Evolutionary conservation across 2,113 vertebrate genomes (phyloP).

Genomic region (Saguinus midas): DNA sequence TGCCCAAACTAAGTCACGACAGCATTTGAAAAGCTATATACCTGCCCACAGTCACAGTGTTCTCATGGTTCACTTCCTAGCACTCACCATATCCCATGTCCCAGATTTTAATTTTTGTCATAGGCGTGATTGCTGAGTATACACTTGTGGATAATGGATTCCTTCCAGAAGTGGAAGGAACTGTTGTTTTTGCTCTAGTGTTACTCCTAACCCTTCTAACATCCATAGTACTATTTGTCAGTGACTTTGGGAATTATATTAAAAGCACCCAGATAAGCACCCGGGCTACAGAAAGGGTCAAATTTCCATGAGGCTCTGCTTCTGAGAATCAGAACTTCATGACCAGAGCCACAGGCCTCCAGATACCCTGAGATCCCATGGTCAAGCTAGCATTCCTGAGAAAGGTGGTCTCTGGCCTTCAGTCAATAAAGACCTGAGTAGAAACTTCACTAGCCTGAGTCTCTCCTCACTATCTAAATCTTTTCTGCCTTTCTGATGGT

Average conservation of each 20-base stretch:
- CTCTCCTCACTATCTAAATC: neutral
- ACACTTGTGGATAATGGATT: neutral
- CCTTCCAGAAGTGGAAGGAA: neutral
- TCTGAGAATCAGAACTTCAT: neutral
- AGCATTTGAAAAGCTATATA: neutral
- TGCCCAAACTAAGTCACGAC: neutral
- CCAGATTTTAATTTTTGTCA: slow-evolving; percentile 9
- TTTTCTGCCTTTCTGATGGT: neutral
- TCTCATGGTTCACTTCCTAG: neutral
- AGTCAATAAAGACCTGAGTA: neutral
- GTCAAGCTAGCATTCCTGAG: neutral
- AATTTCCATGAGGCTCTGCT: neutral
- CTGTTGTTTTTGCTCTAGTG: neutral
- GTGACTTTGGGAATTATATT: neutral
- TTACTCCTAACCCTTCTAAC: neutral
- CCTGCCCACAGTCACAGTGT: neutral
- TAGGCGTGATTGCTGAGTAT: neutral
- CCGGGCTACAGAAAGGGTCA: neutral
- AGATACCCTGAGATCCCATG: neutral
- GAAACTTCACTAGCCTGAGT: neutral
- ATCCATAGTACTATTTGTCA: neutral
- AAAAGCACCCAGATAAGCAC: neutral
- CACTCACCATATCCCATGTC: neutral
- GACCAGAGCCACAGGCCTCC: neutral
- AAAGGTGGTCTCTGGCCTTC: neutral